phyloP scores from a whole-genome alignment of 2,888 invertebrate species.

The Ochropacha duplaris region DNA sequence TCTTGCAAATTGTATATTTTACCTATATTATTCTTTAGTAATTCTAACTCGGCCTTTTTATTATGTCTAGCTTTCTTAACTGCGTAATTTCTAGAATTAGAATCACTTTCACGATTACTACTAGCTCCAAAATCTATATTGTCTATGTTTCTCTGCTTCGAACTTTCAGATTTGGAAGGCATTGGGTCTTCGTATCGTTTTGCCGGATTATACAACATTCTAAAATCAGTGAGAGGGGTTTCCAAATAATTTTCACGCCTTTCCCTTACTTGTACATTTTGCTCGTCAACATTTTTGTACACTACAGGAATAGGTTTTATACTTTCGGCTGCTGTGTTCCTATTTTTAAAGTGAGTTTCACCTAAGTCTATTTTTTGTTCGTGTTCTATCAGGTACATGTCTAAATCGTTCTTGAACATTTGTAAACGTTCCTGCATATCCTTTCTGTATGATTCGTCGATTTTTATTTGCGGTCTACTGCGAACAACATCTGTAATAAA shows the following conservation, averaged over 20 bases:
- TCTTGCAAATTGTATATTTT: conserved; percentile 46
- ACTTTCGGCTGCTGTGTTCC: conserved; percentile 28
- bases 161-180: background rate
- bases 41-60: conserved; percentile 44
- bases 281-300: conserved; percentile 21
- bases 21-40: conserved; percentile 47
- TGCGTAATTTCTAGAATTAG: background rate
- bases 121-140: background rate
- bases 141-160: background rate
- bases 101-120: background rate
- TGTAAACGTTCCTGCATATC: conserved; percentile 15
- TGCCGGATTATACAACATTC: conserved; percentile 57
- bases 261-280: conserved; percentile 10
- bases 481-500: background rate
- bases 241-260: conserved; percentile 50
- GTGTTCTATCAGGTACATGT: conserved; percentile 57
- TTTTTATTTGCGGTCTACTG: conserved; percentile 23
- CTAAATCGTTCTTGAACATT: conserved; percentile 40
- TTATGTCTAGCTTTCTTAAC: conserved; percentile 21
- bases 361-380: conserved; percentile 39
- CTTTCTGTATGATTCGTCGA: conserved; percentile 18
- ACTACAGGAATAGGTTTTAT: conserved; percentile 42
- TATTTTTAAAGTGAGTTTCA: conserved; percentile 39
- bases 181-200: conserved; percentile 10
- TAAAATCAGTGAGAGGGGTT: conserved; percentile 63